These are phyloP conservation scores for Drosophila guanche DNA, from an alignment of 1,140 invertebrate species.

Conservation along the genomic window DNA sequence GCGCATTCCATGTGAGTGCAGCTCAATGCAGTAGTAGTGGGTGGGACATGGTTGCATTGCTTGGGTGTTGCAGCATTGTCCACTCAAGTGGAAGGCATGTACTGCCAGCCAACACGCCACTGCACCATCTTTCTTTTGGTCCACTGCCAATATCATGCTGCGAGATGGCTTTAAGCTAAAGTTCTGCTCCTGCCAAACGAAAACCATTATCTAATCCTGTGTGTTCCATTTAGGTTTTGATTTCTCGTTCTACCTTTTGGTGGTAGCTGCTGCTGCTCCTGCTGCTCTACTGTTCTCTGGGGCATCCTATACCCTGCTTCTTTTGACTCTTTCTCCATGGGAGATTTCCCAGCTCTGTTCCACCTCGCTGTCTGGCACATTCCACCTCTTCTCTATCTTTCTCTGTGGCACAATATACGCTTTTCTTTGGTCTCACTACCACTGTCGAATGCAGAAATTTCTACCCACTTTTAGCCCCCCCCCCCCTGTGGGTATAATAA, in stretches of 20 bases:
- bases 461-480: neutral
- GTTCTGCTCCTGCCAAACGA: conserved; percentile 32
- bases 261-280: too few species aligned
- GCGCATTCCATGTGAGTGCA: conserved; percentile 72
- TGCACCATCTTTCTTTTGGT: conserved; percentile 39
- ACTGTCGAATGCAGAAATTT: conserved; percentile 43
- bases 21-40: conserved; percentile 49
- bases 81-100: conserved; percentile 62
- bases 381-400: neutral
- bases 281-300: neutral
- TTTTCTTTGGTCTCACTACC: neutral
- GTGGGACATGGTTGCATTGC: conserved; percentile 2
- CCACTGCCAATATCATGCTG: conserved; percentile 65
- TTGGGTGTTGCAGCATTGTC: conserved; percentile 50
- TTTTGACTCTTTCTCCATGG: neutral
- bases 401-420: neutral
- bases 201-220: conserved; percentile 47
- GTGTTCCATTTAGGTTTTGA: neutral
- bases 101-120: conserved; percentile 40
- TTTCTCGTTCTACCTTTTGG: neutral
- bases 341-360: neutral
- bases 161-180: conserved; percentile 49
- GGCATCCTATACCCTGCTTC: neutral
- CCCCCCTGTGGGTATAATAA: conserved; percentile 50
- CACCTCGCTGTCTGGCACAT: neutral